phyloP scores from a whole-genome alignment of 1,140 invertebrate species.

The Cydia amplana region DNA sequence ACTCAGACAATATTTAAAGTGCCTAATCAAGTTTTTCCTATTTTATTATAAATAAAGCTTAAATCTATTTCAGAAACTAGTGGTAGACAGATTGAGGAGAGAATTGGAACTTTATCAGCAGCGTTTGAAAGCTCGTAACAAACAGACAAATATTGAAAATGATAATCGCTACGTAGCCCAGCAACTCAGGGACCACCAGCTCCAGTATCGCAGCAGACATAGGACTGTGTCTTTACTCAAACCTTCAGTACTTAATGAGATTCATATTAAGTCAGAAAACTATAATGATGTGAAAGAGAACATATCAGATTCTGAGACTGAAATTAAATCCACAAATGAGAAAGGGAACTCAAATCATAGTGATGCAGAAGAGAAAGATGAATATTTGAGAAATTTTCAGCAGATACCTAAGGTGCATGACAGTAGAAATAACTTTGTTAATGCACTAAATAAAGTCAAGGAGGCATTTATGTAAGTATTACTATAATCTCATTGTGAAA shows the following conservation, averaged over 20 bases:
- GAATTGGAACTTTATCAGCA: slow-evolving; percentile 75
- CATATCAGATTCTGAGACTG: slow-evolving; percentile 67
- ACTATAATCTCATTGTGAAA: neutral
- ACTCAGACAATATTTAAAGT: too few relatives aligned
- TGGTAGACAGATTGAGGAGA: slow-evolving; percentile 70
- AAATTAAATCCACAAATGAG: slow-evolving; percentile 57
- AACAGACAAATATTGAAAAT: slow-evolving; percentile 71
- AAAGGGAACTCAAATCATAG: slow-evolving; percentile 64
- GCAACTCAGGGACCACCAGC: slow-evolving; percentile 73
- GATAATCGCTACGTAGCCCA: slow-evolving; percentile 75
- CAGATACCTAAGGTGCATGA: slow-evolving; percentile 62
- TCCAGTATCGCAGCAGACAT: slow-evolving; percentile 65
- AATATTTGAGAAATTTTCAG: slow-evolving; percentile 57
- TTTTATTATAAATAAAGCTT: neutral
- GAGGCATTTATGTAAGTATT: slow-evolving; percentile 71
- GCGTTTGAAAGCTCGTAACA: slow-evolving; percentile 69
- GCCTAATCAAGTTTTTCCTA: too few relatives aligned
- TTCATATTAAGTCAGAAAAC: slow-evolving; percentile 72
- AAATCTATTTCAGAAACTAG: slow-evolving; percentile 67
- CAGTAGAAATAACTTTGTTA: slow-evolving; percentile 70
- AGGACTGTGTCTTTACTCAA: slow-evolving; percentile 71
- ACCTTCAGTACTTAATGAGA: slow-evolving; percentile 75
- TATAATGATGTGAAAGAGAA: slow-evolving; percentile 50
- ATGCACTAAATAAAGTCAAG: slow-evolving; percentile 76
- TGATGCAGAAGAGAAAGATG: slow-evolving; percentile 59